A percentile compares a stretch with the other conserved stretches of the same genome.
Evolutionary conservation across 2,888 invertebrate species (phyloP).

Genomic region (Villa cingulata): DNA sequence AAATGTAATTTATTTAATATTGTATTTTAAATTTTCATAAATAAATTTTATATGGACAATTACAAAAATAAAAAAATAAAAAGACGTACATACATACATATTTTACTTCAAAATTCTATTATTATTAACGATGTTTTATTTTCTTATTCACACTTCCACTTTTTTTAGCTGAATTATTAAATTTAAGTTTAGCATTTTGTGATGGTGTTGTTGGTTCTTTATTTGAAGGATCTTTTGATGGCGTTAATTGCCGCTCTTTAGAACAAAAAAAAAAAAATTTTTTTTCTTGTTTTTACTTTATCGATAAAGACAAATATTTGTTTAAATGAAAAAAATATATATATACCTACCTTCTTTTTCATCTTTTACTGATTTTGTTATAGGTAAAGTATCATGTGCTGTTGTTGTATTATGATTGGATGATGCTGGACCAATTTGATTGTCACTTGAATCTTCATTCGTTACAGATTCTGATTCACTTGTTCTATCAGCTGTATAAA

Average conservation of each 20-base stretch:
- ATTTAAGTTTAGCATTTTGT: constrained; percentile 40
- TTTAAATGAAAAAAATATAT: too few relatives aligned
- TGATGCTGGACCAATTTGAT: constrained; percentile 42
- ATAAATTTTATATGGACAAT: too few relatives aligned
- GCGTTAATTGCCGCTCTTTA: constrained; percentile 19
- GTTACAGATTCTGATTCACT: constrained; percentile 83
- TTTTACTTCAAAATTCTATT: too few relatives aligned
- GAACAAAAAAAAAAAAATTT: neutral
- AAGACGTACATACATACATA: too few relatives aligned
- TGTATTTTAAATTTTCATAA: too few relatives aligned
- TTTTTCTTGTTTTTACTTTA: neutral
- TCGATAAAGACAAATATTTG: too few relatives aligned
- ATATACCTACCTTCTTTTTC: constrained; percentile 26
- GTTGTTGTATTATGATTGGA: constrained; percentile 35
- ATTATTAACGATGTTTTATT: constrained; percentile 59
- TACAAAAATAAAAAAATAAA: too few relatives aligned
- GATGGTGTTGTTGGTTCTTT: constrained; percentile 28
- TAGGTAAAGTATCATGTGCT: constrained; percentile 22
- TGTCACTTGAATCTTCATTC: constrained; percentile 58
- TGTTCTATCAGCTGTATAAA: constrained; percentile 64
- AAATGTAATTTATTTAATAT: too few relatives aligned
- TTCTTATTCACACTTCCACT: constrained; percentile 65
- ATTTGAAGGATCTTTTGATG: constrained; percentile 23
- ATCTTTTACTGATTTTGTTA: constrained; percentile 23
- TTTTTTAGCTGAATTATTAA: constrained; percentile 45